Percentiles rank a stretch among this genome's conserved stretches.
Conservation (phyloP, 2,113 vertebrate species). For the Oryctolagus cuniculus region mOryCun1.1 NC_091444.1:27921001-27921500, state of each 20-base stretch:
- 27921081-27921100: fast-evolving
- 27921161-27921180: fast-evolving
- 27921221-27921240: background rate
- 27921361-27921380: fast-evolving
- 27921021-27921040: too few species aligned
- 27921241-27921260: fast-evolving
- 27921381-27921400: background rate
- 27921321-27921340: too few species aligned
- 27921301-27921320: background rate
- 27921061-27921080: background rate
- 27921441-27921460: background rate
- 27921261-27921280: background rate
- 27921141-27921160: fast-evolving
- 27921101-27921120: background rate
- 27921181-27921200: background rate
- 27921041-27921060: too few species aligned
- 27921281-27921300: background rate
- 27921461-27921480: background rate
- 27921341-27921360: fast-evolving
- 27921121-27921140: background rate
- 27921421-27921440: background rate
- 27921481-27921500: background rate
- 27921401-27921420: background rate
- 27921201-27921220: fast-evolving
- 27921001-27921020: too few species aligned